Conservation (phyloP, 35 echinoderm and acorn worm species). For the Eucidaris tribuloides region DNA sequence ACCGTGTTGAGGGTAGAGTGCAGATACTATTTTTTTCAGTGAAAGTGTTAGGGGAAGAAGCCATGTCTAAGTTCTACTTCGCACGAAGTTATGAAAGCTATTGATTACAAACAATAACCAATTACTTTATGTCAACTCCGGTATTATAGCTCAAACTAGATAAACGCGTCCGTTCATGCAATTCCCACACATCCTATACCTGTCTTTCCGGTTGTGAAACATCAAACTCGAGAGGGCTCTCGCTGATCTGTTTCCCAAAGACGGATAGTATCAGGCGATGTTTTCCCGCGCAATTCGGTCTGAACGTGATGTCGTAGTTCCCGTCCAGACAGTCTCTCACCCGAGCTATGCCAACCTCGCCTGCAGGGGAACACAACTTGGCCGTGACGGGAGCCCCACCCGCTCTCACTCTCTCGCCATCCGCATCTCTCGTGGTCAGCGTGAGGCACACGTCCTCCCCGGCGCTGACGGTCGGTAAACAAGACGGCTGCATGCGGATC, state of each 20-base stretch:
- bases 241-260: conserved; percentile 76
- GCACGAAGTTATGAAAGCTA: no score
- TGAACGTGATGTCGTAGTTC: conserved; percentile 78
- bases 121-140: no score
- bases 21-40: no score
- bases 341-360: conserved; percentile 84
- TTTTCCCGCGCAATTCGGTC: conserved; percentile 72
- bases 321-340: conserved; percentile 79
- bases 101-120: no score
- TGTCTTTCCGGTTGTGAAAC: conserved; percentile 58
- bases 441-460: conserved; percentile 68
- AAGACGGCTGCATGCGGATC: conserved; percentile 8
- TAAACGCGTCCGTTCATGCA: no score
- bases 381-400: conserved; percentile 75
- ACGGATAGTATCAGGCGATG: conserved; percentile 79
- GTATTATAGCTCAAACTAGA: no score
- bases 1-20: no score
- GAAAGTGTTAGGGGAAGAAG: no score
- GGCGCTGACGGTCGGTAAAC: conserved; percentile 30
- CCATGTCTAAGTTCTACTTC: no score
- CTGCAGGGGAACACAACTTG: conserved; percentile 84
- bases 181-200: no score
- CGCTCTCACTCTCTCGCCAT: conserved; percentile 11
- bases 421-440: conserved; percentile 49
- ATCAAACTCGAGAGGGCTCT: conserved; percentile 75